Evolutionary conservation across 2,888 invertebrate species (phyloP).

Genomic region (Xestia rhomboidea): DNA sequence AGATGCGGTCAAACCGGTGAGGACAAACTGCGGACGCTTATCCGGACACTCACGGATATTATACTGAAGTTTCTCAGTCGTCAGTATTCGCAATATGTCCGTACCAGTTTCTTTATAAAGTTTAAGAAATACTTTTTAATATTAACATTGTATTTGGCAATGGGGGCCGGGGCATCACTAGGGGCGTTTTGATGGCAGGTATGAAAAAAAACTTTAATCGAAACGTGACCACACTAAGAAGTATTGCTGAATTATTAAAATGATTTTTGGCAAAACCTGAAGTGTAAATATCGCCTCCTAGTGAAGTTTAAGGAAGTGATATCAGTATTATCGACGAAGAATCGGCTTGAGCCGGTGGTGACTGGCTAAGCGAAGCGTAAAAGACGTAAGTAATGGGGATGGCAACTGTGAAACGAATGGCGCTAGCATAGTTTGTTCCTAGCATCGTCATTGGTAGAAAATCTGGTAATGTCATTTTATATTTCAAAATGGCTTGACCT

Average conservation of each 20-base stretch:
- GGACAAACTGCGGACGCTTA: not conserved
- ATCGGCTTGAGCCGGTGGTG: not conserved
- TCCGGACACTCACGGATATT: not conserved
- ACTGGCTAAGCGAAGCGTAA: not conserved
- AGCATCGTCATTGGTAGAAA: no score
- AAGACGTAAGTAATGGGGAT: no score
- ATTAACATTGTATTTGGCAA: conserved; percentile 32
- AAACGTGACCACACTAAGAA: no score
- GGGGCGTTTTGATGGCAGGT: not conserved
- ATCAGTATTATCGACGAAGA: not conserved
- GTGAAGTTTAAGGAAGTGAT: not conserved
- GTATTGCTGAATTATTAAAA: not conserved
- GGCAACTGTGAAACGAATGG: no score
- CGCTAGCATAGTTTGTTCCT: no score
- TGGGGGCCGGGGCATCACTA: conserved; percentile 7
- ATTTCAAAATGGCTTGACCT: no score
- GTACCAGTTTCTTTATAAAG: not conserved
- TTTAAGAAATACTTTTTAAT: conserved; percentile 40
- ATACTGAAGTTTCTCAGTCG: not conserved
- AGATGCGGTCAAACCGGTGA: not conserved
- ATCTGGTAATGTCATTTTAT: no score
- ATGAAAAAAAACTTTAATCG: not conserved
- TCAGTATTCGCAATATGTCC: not conserved
- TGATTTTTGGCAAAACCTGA: not conserved
- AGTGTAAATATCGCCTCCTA: conserved; percentile 24